Evolutionary conservation across 64 coral and sea anemone species (phyloP), one percentile per base, ranked within the genome.

Genomic region (Montipora efflorescens): DNA sequence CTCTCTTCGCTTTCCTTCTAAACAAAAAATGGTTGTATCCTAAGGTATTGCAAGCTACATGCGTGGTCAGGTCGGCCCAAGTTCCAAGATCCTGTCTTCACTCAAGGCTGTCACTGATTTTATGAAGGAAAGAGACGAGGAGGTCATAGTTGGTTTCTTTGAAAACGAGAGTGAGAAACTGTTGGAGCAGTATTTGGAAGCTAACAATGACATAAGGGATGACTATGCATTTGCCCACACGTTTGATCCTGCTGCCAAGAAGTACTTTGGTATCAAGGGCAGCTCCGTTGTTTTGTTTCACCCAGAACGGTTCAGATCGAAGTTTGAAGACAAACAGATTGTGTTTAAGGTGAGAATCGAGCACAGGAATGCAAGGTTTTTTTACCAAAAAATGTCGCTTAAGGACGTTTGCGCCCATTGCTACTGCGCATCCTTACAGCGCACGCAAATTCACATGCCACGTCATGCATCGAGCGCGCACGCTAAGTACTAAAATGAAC

Each of bases 81-180:
- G 98, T 47, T 99, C 98, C 36, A 95, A 95, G 83, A 75, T 92
- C 8, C 74, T 96, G 64, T 68, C 79, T 15, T 94, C 94, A 28
- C 90, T 88, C 58, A 99, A 95, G 90, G 98, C 98, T 28, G 85
- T 99, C 21, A 85, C 61, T 74, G 98, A 99, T 75, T 94, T 99
- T 58, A 78, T 92, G 72, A 99, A 99, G 79, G 95, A 99, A n/a
- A 84, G 69, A 59, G 98, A 96, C 90, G 98, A 99, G 73, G 61
- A 94, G 15, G 91, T 95, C 4, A 93, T 99, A n/a, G 64, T 99
- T 66, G 98, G 98, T 52, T 99, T 99, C 92, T 99, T 99, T 89
- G 79, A 89, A 62, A 84, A 96, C 81, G 95, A 96, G 28, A 91
- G 88, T 0, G 98, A 99, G 69, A 88, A 92, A 80, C 80, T 96